These are phyloP conservation scores for Erpornis zantholeuca DNA, from an alignment of 2,113 vertebrate genomes.

Conservation along the genomic window DNA sequence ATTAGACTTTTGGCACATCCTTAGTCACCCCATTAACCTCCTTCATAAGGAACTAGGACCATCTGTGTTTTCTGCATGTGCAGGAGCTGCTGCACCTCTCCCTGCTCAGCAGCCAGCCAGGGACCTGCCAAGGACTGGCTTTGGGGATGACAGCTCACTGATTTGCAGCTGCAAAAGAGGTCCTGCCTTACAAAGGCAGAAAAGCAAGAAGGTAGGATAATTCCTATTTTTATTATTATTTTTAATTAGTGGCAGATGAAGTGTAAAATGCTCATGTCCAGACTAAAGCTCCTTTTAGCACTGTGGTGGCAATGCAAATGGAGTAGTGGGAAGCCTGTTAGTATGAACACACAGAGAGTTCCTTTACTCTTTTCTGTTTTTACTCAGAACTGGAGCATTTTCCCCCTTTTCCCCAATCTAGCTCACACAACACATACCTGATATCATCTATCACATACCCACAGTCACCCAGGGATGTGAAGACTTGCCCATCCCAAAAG, in stretches of 20 bases:
- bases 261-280: background rate
- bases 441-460: background rate
- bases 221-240: background rate
- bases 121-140: background rate
- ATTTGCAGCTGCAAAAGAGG: background rate
- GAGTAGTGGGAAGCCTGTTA: background rate
- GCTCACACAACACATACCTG: background rate
- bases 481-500: background rate
- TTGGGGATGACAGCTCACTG: background rate
- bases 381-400: background rate
- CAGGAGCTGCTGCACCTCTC: background rate
- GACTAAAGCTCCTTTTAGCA: background rate
- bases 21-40: conserved; percentile 5
- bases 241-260: conserved; percentile 13
- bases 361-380: background rate
- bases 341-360: background rate
- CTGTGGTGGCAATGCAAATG: background rate
- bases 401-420: background rate
- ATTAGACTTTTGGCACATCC: conserved; percentile 4
- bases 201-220: background rate
- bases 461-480: background rate
- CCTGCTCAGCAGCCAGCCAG: background rate
- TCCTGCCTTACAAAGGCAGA: background rate
- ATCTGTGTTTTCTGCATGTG: conserved; percentile 4
- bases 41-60: background rate